Evolutionary conservation across 2,888 invertebrate species (phyloP).

Genomic region (Scaptomyza flava): DNA sequence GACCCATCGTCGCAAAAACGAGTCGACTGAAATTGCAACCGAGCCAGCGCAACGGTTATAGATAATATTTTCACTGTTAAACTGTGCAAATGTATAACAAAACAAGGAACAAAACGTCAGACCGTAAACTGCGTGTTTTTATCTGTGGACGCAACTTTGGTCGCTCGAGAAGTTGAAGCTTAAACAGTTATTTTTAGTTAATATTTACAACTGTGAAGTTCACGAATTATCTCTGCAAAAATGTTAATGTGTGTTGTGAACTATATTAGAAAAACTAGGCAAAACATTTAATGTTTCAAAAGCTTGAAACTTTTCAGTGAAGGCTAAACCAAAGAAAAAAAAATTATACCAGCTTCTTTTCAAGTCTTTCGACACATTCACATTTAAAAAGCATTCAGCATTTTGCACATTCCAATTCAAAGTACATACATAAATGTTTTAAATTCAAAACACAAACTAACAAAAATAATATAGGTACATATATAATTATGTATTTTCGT

Average conservation of each 20-base stretch:
- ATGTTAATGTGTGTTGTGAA: slow-evolving; percentile 49
- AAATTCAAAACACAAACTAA: background rate
- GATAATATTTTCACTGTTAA: slow-evolving; percentile 80
- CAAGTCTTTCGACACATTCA: slow-evolving; percentile 6
- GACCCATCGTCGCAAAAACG: slow-evolving; percentile 23
- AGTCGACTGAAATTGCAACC: slow-evolving; percentile 35
- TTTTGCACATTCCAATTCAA: slow-evolving; percentile 1
- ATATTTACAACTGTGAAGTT: slow-evolving; percentile 68
- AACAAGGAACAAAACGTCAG: slow-evolving; percentile 71
- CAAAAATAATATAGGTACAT: slow-evolving; percentile 1
- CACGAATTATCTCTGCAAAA: slow-evolving; percentile 33
- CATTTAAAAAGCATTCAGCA: slow-evolving; percentile 3
- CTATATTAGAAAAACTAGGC: slow-evolving; percentile 22
- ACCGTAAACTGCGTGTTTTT: slow-evolving; percentile 73
- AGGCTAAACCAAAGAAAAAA: slow-evolving; percentile 12
- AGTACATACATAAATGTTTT: too few species aligned
- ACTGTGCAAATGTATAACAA: slow-evolving; percentile 74
- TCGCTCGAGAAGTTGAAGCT: slow-evolving; percentile 49
- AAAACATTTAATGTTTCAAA: slow-evolving; percentile 36
- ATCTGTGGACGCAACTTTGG: slow-evolving; percentile 51
- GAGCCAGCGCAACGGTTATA: slow-evolving; percentile 64
- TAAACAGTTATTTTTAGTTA: slow-evolving; percentile 73
- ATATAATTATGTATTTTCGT: slow-evolving; percentile 3
- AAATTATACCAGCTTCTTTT: background rate
- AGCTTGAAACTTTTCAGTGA: slow-evolving; percentile 20